Evolutionary conservation across 2,113 vertebrate species (phyloP).

Genomic region (Tupaia tana): DNA sequence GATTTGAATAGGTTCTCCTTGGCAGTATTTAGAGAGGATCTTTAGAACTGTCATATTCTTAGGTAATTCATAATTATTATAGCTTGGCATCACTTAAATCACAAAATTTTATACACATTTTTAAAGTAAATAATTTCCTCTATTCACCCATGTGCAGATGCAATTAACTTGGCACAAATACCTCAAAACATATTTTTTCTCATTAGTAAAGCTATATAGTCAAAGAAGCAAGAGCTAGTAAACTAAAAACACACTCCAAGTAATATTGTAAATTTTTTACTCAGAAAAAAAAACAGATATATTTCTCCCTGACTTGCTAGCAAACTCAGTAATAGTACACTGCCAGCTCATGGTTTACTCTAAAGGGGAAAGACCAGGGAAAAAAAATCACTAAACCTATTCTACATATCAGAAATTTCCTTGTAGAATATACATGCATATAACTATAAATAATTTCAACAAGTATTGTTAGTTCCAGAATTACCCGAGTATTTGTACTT

Average conservation of each 20-base stretch:
- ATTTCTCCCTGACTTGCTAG: background rate
- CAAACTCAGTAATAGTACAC: background rate
- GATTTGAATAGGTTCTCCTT: slow-evolving; percentile 5
- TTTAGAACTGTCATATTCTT: background rate
- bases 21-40: background rate
- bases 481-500: background rate
- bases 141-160: background rate
- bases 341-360: slow-evolving; percentile 13
- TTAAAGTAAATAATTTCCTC: background rate
- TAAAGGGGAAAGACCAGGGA: background rate
- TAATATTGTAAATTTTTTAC: background rate
- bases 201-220: background rate
- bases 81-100: background rate
- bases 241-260: background rate
- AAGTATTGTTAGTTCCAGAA: background rate
- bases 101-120: slow-evolving; percentile 30
- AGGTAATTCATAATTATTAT: background rate
- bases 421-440: background rate
- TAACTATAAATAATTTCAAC: background rate
- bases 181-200: background rate
- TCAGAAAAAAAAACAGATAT: background rate
- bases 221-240: background rate
- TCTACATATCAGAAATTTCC: background rate
- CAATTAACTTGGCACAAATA: background rate
- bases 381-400: background rate